These are phyloP conservation scores for Laodelphax striatellus DNA, from an alignment of 1,140 invertebrate genomes.

Conservation along the genomic window DNA sequence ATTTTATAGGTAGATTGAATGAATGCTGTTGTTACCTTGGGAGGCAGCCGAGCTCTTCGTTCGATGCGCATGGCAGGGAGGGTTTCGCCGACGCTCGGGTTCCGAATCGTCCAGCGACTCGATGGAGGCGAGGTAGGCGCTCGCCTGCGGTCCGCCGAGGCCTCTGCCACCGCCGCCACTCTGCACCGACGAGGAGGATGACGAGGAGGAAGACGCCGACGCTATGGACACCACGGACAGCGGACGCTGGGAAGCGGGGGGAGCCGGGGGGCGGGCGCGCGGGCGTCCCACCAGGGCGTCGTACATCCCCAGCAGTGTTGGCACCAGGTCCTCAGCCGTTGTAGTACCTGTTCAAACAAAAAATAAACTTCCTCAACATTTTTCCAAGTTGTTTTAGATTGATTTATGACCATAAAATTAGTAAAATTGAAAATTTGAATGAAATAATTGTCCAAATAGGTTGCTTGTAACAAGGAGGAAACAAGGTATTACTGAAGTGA, in stretches of 20 bases:
- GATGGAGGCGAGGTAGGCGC: conserved; percentile 65
- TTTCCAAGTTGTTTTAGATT: neutral
- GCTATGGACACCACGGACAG: conserved; percentile 70
- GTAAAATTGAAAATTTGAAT: too few species aligned
- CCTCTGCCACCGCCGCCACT: conserved; percentile 34
- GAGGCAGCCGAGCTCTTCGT: neutral
- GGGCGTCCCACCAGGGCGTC: conserved; percentile 43
- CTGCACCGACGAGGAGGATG: conserved; percentile 35
- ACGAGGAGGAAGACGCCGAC: conserved; percentile 54
- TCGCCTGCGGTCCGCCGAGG: conserved; percentile 38
- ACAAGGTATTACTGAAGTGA: too few species aligned
- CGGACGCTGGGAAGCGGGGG: conserved; percentile 36
- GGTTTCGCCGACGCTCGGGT: conserved; percentile 22
- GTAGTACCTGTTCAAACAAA: conserved; percentile 35
- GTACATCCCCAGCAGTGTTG: conserved; percentile 51
- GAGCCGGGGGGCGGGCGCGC: conserved; percentile 16
- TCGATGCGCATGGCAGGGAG: neutral
- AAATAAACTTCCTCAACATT: neutral
- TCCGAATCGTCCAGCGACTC: conserved; percentile 60
- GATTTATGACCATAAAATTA: too few species aligned
- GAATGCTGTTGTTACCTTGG: neutral
- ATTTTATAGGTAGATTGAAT: too few species aligned
- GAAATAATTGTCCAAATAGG: too few species aligned
- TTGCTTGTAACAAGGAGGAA: too few species aligned
- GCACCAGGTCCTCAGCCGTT: conserved; percentile 52